Evolutionary conservation across 2,888 invertebrate species (phyloP), one percentile per base, ranked within the genome.

Genomic region (Athalia rosae): DNA sequence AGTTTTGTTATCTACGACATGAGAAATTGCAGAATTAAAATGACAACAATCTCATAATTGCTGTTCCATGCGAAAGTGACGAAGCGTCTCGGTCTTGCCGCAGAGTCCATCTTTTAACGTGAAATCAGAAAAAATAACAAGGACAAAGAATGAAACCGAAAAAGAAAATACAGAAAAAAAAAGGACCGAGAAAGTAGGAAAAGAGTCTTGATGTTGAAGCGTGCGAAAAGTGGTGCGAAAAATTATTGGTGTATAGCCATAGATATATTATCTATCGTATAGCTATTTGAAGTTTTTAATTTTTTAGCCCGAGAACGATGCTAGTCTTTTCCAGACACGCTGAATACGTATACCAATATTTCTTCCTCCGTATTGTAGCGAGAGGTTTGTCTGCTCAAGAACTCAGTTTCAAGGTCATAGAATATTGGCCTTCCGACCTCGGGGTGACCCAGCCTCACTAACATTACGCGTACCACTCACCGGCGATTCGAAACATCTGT

Each of bases 1-100:
- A 58, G 93, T 94, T 91, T 96, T 94, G 86, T 97, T 96, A 88
- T 96, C 96, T 83, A 95, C 93, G 88, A 95, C 95, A 91, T 47
- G 8, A 69, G 11, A 71, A 53, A 28, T 3, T 11, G 11, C 15
- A 4, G 43, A 4, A 58, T 4, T 45, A 45, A 13, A 15, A 43
- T 45, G 13, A 43, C 58, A 45, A 43, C 56, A 45, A 0, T 45
- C 13, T 62, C 28, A 62, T 71, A 56, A 53, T 53, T 71, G 58
- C 71, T 8, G 58, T 56, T 58, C 8, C 50, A 43, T 58, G 71
- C 13, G 45, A 45, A 71, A 71, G 45, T 71, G 58, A 71, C n/a
- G 13, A 45, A 71, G 71, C 71, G 58, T 71, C 56, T 58, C 8
- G 7, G 45, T 50, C 50, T 71, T 43, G 45, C 56, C 9, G 7